Evolutionary conservation across 2,888 invertebrate species (phyloP).

Genomic region (Artemia sp.): DNA sequence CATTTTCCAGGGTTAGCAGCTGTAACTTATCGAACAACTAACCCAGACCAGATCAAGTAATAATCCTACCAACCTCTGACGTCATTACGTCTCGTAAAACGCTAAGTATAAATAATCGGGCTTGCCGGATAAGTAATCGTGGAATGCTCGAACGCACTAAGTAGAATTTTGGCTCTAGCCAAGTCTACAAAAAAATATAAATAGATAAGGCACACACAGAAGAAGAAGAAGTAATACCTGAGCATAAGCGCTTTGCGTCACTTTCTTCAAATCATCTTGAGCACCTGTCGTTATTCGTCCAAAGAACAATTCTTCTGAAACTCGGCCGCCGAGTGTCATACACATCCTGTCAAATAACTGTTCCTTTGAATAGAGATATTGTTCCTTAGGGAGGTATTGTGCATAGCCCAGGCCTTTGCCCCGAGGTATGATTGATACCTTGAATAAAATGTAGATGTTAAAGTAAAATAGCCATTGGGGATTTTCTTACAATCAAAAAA

Average conservation of each 20-base stretch:
- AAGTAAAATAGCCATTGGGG: not conserved
- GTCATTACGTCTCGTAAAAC: no score
- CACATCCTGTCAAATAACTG: conserved; percentile 96
- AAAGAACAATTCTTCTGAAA: conserved; percentile 93
- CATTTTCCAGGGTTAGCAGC: no score
- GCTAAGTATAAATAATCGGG: no score
- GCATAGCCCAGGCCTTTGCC: conserved; percentile 98
- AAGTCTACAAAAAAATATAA: no score
- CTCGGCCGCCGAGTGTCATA: conserved; percentile 95
- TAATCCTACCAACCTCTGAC: no score
- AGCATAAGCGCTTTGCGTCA: conserved; percentile 93
- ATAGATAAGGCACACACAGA: no score
- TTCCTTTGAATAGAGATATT: conserved; percentile 88
- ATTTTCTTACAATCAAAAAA: not conserved
- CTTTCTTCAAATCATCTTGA: conserved; percentile 93
- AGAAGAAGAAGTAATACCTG: conserved; percentile 40
- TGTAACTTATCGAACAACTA: no score
- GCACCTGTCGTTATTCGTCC: conserved; percentile 91
- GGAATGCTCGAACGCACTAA: no score
- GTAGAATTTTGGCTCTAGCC: no score
- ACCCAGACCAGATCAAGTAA: no score
- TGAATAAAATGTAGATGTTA: conserved; percentile 24
- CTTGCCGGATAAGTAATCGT: no score
- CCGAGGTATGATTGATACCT: conserved; percentile 88
- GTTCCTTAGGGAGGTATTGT: conserved; percentile 95